Percentiles rank a stretch among this genome's conserved stretches.
These are phyloP conservation scores for Drosophila robusta DNA, from an alignment of 2,888 invertebrate species.

Conservation along the genomic window DNA sequence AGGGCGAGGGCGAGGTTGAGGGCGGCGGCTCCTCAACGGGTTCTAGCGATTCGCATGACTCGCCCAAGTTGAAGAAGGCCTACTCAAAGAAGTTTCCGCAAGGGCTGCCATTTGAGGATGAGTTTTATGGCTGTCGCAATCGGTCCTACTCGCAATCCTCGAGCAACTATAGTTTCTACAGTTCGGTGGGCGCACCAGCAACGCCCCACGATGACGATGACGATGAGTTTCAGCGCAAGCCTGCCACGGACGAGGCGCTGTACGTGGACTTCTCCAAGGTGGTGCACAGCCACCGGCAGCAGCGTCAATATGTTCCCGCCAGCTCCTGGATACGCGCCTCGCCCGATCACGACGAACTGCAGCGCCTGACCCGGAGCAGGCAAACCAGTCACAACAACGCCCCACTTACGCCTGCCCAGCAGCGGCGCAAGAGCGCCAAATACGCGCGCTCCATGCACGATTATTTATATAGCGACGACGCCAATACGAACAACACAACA, in stretches of 20 bases:
- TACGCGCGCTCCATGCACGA: conserved; percentile 81
- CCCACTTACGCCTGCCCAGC: conserved; percentile 66
- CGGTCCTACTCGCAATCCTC: conserved; percentile 85
- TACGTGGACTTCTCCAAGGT: conserved; percentile 85
- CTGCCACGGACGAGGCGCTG: conserved; percentile 84
- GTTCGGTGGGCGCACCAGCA: conserved; percentile 77
- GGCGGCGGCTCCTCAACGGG: conserved; percentile 76
- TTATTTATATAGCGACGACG: conserved; percentile 78
- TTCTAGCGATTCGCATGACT: conserved; percentile 83
- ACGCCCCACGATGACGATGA: conserved; percentile 64
- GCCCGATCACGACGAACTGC: conserved; percentile 55
- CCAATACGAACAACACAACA: conserved; percentile 32
- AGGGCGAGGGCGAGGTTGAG: conserved; percentile 58
- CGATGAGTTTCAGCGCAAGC: conserved; percentile 85
- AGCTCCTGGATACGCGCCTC: conserved; percentile 75
- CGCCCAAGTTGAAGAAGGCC: conserved; percentile 82
- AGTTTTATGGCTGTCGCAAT: conserved; percentile 81
- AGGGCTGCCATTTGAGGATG: conserved; percentile 85
- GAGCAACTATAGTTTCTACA: conserved; percentile 84
- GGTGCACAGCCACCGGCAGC: conserved; percentile 73
- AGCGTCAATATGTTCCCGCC: conserved; percentile 69
- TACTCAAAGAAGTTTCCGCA: conserved; percentile 85
- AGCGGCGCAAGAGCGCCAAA: conserved; percentile 67
- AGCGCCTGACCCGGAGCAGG: conserved; percentile 14
- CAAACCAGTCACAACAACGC: conserved; percentile 23